Conservation (phyloP, 2,888 invertebrate genomes). For the Plagodis pulveraria region DNA sequence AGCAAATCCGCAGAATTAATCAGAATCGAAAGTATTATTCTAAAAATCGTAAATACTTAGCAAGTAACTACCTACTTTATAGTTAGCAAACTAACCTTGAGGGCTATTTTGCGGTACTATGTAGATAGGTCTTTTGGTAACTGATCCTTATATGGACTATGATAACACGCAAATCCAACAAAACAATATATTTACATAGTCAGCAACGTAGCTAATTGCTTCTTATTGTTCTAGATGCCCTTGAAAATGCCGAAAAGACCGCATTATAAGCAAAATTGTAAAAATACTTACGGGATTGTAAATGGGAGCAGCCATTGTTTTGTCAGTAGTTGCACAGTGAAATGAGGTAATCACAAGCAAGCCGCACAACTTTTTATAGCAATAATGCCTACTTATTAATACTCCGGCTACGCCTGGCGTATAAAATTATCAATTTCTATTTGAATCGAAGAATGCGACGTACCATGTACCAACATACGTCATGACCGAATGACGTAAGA, state of each 20-base stretch:
- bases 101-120: background rate
- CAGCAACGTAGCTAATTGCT: slow-evolving; percentile 46
- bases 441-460: slow-evolving; percentile 44
- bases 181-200: slow-evolving; percentile 51
- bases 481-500: slow-evolving; percentile 56
- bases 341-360: slow-evolving; percentile 27
- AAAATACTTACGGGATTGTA: slow-evolving; percentile 71
- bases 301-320: slow-evolving; percentile 68
- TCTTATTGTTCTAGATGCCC: slow-evolving; percentile 59
- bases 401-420: slow-evolving; percentile 58
- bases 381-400: slow-evolving; percentile 47
- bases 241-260: slow-evolving; percentile 53
- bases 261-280: slow-evolving; percentile 29
- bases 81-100: slow-evolving; percentile 34
- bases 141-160: slow-evolving; percentile 31
- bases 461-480: slow-evolving; percentile 70
- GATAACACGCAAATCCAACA: slow-evolving; percentile 36
- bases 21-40: too few relatives aligned
- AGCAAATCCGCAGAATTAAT: too few relatives aligned
- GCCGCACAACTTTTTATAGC: slow-evolving; percentile 36
- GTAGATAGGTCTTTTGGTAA: slow-evolving; percentile 6
- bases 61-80: background rate
- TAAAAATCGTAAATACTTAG: too few relatives aligned
- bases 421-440: slow-evolving; percentile 50
- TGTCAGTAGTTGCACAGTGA: slow-evolving; percentile 23